These are phyloP conservation scores for Cynoglossus semilaevis DNA, from an alignment of 2,113 vertebrate genomes.

Conservation along the genomic window DNA sequence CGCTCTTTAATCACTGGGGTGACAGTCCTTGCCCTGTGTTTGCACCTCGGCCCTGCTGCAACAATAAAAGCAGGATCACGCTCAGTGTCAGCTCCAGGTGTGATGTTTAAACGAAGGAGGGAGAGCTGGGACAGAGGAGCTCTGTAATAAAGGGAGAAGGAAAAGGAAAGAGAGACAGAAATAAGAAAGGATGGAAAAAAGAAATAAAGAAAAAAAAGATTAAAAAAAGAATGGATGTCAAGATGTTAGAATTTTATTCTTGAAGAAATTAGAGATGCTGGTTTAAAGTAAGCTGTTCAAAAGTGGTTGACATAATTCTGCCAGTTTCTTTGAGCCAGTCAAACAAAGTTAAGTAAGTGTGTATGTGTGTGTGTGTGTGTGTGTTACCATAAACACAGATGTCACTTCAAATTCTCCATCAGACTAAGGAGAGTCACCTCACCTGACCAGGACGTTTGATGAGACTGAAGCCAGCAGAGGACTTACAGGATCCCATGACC, in stretches of 20 bases:
- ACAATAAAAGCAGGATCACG: constrained; percentile 76
- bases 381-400: neutral
- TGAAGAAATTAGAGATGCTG: constrained; percentile 17
- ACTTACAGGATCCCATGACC: constrained; percentile 69
- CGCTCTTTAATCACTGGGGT: constrained; percentile 73
- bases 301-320: constrained; percentile 19
- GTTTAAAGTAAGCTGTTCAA: constrained; percentile 25
- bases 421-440: neutral
- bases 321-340: neutral
- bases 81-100: constrained; percentile 68
- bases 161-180: constrained; percentile 18
- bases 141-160: no score
- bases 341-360: no score
- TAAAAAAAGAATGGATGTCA: constrained; percentile 16
- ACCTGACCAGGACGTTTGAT: constrained; percentile 8
- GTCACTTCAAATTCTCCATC: neutral
- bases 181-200: no score
- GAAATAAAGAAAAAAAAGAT: constrained; percentile 1
- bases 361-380: neutral
- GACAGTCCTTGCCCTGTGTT: constrained; percentile 68
- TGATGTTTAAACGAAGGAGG: constrained; percentile 57
- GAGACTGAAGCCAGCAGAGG: constrained; percentile 26
- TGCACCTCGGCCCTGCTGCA: constrained; percentile 61
- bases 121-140: neutral
- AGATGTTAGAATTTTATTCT: constrained; percentile 19